Evolutionary conservation across 2,888 invertebrate genomes (phyloP), one percentile per base, ranked within the genome.

Genomic region (Aporophyla lueneburgensis): DNA sequence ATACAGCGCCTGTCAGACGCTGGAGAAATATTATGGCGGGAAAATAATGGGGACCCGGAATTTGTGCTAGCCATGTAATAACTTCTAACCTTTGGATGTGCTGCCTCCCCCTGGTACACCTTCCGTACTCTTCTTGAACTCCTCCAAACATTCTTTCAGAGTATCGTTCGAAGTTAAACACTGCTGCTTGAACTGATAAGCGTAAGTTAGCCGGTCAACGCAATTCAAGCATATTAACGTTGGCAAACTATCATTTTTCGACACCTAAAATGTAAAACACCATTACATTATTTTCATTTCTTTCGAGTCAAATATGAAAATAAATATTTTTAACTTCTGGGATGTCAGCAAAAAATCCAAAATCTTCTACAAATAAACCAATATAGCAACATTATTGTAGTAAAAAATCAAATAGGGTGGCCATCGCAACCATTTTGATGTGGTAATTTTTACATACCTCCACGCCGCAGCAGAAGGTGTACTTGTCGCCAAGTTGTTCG

Each of bases 381-480:
- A 94, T 93, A 96, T 95, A 96, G 96, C 96, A 96, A 96, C 96
- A 96, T 96, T 96, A 95, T 93, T 93, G 93, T 92, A 92, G 89
- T 93, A 95, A 95, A 96, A 95, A 94, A 88, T 88, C 91, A 90
- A 86, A 93, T 94, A 93, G 96, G 96, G 97, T 96, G 96, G 96
- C 97, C 96, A 96, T 95, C 94, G 96, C 96, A 95, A 96, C 95
- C 96, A 96, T 96, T 96, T 96, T 95, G 95, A 92, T 94, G 91
- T 93, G 91, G 93, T 93, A 93, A 93, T 95, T 95, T 95, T 95
- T 95, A 90, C 94, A 87, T 94, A 96, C 97, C 95, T 96, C 94
- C 84, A 96, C 93, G 90, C 96, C 96, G 88, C 96, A 95, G 89
- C 96, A 96, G 90, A 91, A 96, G 27, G 94, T 92, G 90, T 96